Evolutionary conservation across 2,888 invertebrate species (phyloP).

Genomic region (Thysanoteuthis rhombus): DNA sequence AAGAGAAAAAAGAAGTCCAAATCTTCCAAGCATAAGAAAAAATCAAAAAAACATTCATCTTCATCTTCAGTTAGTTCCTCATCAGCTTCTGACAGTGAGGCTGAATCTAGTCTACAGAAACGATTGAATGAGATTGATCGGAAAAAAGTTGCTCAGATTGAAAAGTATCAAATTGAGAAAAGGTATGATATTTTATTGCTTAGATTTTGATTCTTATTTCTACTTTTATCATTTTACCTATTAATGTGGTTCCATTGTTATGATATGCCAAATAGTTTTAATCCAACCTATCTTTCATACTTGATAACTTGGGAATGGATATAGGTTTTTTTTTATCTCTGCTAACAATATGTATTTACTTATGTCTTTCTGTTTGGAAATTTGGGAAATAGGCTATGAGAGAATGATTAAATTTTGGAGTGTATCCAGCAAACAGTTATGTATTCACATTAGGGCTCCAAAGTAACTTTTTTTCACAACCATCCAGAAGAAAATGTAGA

Average conservation of each 20-base stretch:
- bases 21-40: slow-evolving; percentile 35
- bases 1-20: slow-evolving; percentile 38
- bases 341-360: too few relatives aligned
- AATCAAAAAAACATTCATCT: slow-evolving; percentile 36
- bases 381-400: too few relatives aligned
- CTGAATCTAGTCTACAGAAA: slow-evolving; percentile 32
- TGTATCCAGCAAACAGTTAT: too few relatives aligned
- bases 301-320: too few relatives aligned
- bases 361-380: too few relatives aligned
- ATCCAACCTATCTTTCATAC: too few relatives aligned
- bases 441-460: too few relatives aligned
- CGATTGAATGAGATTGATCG: slow-evolving; percentile 23
- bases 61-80: slow-evolving; percentile 36
- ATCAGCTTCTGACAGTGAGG: slow-evolving; percentile 35
- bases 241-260: background rate
- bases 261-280: too few relatives aligned
- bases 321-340: too few relatives aligned
- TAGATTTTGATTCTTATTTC: background rate
- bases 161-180: background rate
- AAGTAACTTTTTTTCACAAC: too few relatives aligned
- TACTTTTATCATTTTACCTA: background rate
- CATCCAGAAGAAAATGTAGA: too few relatives aligned
- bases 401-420: too few relatives aligned
- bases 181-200: background rate
- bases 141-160: background rate